Conservation (phyloP, 2,797 vertebrate species). For the Todus mexicanus region DNA sequence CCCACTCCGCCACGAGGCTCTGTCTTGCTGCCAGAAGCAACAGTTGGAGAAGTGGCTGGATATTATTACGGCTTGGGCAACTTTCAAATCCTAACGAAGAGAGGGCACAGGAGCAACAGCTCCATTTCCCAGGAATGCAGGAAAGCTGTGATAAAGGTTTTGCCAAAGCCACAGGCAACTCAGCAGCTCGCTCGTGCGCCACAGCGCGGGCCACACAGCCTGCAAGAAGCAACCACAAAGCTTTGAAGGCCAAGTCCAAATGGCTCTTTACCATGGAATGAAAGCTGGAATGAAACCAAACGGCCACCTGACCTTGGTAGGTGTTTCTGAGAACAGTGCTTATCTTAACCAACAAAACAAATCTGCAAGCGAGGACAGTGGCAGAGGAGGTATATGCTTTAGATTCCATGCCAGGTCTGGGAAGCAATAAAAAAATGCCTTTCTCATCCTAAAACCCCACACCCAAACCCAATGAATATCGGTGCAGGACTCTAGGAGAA, state of each 20-base stretch:
- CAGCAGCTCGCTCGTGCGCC: background rate
- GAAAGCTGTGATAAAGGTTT: background rate
- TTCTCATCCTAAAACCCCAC: background rate
- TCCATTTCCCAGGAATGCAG: background rate
- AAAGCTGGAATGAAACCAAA: background rate
- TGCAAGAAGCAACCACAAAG: background rate
- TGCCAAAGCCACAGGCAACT: background rate
- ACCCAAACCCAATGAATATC: background rate
- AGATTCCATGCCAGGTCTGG: background rate
- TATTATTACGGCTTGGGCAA: background rate
- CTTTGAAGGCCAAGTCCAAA: background rate
- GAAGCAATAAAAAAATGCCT: background rate
- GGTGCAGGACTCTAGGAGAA: background rate
- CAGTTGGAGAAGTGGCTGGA: background rate
- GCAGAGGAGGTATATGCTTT: rapidly evolving
- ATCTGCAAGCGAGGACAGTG: background rate
- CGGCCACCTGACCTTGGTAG: background rate
- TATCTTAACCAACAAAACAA: no score
- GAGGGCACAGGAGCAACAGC: background rate
- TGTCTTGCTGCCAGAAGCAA: background rate
- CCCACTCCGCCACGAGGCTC: background rate
- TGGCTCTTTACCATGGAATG: background rate
- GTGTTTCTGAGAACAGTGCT: background rate
- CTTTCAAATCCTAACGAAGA: background rate
- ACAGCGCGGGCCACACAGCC: background rate